Evolutionary conservation across 2,113 vertebrate genomes (phyloP).

Genomic region (Anser brachyrhynchus): DNA sequence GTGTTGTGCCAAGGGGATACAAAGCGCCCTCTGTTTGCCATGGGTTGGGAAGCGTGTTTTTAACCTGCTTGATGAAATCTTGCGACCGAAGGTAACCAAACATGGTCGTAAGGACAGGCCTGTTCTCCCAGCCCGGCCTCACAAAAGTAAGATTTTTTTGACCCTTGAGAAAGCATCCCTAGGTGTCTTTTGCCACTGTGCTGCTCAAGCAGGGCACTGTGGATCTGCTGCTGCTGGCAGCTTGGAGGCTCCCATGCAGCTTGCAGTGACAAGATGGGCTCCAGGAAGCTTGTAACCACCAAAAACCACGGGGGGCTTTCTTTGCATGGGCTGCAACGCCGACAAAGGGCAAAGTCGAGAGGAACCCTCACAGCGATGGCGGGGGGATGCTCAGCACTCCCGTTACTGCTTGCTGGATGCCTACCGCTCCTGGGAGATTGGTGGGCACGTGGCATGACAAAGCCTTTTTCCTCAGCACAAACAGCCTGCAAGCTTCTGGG

Average conservation of each 20-base stretch:
- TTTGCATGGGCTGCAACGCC: not conserved
- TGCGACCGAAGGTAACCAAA: slow-evolving; percentile 19
- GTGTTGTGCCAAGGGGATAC: slow-evolving; percentile 23
- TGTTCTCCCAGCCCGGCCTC: not conserved
- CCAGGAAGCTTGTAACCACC: not conserved
- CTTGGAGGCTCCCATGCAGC: not conserved
- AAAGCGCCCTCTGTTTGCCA: slow-evolving; percentile 3
- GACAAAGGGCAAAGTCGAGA: not conserved
- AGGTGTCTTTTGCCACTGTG: fast-evolving
- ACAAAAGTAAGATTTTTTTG: not conserved
- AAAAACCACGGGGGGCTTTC: not conserved
- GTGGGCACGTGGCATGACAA: too few species aligned
- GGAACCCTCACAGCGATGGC: not conserved
- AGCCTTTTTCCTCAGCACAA: too few species aligned
- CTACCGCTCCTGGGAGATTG: too few species aligned
- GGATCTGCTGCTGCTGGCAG: not conserved
- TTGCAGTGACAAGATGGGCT: not conserved
- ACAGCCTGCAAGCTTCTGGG: not conserved
- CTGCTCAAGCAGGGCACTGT: not conserved
- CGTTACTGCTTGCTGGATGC: too few species aligned
- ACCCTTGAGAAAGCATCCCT: not conserved
- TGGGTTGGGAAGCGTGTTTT: not conserved
- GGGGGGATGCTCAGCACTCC: too few species aligned
- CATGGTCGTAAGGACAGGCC: not conserved
- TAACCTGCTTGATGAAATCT: slow-evolving; percentile 37